These are phyloP conservation scores for Hormaphis cornu DNA, from an alignment of 1,140 invertebrate genomes.

Conservation along the genomic window DNA sequence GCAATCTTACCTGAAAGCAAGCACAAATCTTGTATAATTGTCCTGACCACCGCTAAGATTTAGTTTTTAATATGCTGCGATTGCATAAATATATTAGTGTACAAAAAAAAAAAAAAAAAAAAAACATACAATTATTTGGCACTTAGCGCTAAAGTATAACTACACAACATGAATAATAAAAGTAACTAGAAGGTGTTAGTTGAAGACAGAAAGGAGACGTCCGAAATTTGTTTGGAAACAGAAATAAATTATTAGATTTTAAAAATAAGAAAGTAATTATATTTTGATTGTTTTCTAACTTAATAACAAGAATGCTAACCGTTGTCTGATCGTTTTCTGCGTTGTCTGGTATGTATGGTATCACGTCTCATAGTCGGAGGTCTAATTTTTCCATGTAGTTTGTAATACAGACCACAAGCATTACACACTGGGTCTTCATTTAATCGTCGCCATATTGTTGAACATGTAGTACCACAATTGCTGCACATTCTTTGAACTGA, in stretches of 20 bases:
- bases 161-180: conserved; percentile 25
- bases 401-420: conserved; percentile 33
- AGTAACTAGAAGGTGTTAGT: conserved; percentile 31
- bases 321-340: conserved; percentile 31
- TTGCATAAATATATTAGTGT: conserved; percentile 32
- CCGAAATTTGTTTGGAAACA: conserved; percentile 14
- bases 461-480: conserved; percentile 28
- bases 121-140: conserved; percentile 29
- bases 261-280: conserved; percentile 8
- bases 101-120: conserved; percentile 17
- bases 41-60: conserved; percentile 23
- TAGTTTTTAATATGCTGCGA: conserved; percentile 30
- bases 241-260: neutral
- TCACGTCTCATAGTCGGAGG: conserved; percentile 29
- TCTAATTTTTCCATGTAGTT: conserved; percentile 31
- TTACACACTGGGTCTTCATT: conserved; percentile 32
- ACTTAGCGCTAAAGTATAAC: conserved; percentile 18
- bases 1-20: conserved; percentile 19
- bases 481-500: conserved; percentile 30
- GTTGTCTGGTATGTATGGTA: conserved; percentile 31
- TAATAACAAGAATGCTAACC: conserved; percentile 30
- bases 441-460: conserved; percentile 32
- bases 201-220: conserved; percentile 25
- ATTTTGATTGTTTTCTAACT: neutral
- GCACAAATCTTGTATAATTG: conserved; percentile 15